Base-by-base conservation (phyloP, 2,888 invertebrate genomes). In the Nasonia oneida region DNA sequence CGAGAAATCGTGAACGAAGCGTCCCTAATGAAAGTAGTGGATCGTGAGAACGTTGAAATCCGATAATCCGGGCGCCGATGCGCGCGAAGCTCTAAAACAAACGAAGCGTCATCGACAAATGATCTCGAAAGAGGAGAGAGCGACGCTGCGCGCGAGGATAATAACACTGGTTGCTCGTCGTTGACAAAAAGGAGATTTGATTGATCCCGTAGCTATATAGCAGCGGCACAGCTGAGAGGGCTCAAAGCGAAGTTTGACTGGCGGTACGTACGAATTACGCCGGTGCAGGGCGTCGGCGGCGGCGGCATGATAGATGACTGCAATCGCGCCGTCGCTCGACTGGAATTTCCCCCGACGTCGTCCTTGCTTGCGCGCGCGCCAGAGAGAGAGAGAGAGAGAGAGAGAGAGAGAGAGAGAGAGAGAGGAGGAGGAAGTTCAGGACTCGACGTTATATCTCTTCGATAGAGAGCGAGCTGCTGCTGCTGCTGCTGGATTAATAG, bases 281-380 rank as follows among this genome's bases (percentile, higher is more conserved):
- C 61, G 73, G 67, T 15, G 29, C 67, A 23, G 12, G 67, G 14
- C 29, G 75, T 37, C 23, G 78, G 53, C 33, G 33, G n/a, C 64
- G 75, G 57, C 23, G 79, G 61, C 61, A 82, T 87, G 87, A 87
- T 85, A 76, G 84, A 87, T 87, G 87, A 83, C 83, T 85, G 83
- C 84, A 85, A 87, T 87, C 84, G 82, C 76, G 67, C 39, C 75
- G 53, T n/a, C 75, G 73, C 47, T 77, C 78, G 29, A 42, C 79
- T 85, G 81, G 81, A 86, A 86, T 84, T 86, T 84, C 77, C 76
- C 50, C 75, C 57, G 73, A 67, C 84, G 57, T 67, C 57, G 39
- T 67, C 85, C 29, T 42, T 37, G 8, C 76, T 47, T 23, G 15
- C 4, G 37, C 37, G 18, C 12, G n/a, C 70, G 53, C 29, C 29